Percentiles rank a stretch among this genome's conserved stretches.
Conservation (phyloP, 2,113 vertebrate genomes). For the Columbina picui region DNA sequence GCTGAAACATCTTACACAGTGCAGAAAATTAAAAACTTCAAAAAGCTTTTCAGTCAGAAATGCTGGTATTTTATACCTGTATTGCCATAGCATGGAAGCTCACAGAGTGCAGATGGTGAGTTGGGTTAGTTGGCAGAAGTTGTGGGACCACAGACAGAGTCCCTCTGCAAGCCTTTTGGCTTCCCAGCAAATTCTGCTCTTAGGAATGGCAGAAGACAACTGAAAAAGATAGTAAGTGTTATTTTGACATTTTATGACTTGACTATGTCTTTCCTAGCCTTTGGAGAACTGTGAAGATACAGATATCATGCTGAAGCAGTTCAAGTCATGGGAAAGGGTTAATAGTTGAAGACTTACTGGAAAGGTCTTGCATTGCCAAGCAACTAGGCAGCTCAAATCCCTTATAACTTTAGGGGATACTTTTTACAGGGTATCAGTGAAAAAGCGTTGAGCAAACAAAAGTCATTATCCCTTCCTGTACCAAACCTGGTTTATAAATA, state of each 20-base stretch:
- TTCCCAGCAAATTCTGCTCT: neutral
- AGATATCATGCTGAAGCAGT: neutral
- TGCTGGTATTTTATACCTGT: neutral
- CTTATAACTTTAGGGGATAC: neutral
- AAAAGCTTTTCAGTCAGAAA: neutral
- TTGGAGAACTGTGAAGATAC: neutral
- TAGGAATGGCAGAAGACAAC: neutral
- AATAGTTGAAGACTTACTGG: neutral
- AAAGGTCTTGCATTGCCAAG: neutral
- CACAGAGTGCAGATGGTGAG: neutral
- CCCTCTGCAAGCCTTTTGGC: neutral
- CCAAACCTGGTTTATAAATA: neutral
- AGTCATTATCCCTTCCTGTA: neutral
- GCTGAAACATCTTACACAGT: neutral
- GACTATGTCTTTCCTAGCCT: neutral
- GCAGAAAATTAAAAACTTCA: neutral
- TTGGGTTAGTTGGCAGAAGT: neutral
- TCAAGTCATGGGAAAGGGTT: neutral
- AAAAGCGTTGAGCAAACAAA: neutral
- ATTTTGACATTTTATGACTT: neutral
- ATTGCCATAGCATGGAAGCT: neutral
- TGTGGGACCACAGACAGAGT: neutral
- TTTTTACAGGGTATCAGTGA: neutral
- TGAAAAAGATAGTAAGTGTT: neutral
- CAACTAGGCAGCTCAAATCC: neutral